Evolutionary conservation across 2,113 vertebrate species (phyloP), one percentile per base, ranked within the genome.

Genomic region (Megalops atlanticus): DNA sequence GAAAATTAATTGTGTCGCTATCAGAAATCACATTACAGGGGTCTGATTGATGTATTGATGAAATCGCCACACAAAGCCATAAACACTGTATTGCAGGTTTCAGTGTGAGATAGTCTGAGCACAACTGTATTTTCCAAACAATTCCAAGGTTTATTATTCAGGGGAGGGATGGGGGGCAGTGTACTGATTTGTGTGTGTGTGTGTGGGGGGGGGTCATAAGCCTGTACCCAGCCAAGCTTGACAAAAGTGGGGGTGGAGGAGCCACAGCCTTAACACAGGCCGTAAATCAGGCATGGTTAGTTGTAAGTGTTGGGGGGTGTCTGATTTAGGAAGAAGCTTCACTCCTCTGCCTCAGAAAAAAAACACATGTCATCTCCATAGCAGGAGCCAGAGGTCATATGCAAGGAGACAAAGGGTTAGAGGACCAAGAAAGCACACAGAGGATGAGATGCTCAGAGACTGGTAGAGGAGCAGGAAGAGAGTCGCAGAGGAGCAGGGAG

Each of bases 281-380:
- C 76, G 84, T 89, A 91, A 92, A 92, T 90, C 86, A 83, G 39
- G 43, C 68, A 27, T 52, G 52, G 5, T 76, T 54, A 73, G 5
- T 7, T 24, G 54, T 79, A 35, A 43, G 78, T 11, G 43, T 8
- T 15, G 68, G 54, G 18, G 39, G 1, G 54, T 15, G 27, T n/a
- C 0, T 1, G 64, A 82, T 81, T 74, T 47, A 84, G 80, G 83
- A 78, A 64, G 3, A 68, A 36, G 0, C 3, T 36, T 16, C 80
- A 18, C 73, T 71, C 4, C 1, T 27, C 47, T 78, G 24, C 41
- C 77, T 82, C 0, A 0, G 6, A 27, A 24, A 81, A 68, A 27
- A 35, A 82, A 54, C 45, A 80, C 24, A 27, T 2, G 0, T 24
- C 36, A 36, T 41, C 54, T 79, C 45, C 41, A 40, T 27, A 64